Percentiles rank a stretch among this genome's conserved stretches.
These are phyloP conservation scores for Apotomis capreana DNA, from an alignment of 2,888 invertebrate genomes.

Conservation along the genomic window DNA sequence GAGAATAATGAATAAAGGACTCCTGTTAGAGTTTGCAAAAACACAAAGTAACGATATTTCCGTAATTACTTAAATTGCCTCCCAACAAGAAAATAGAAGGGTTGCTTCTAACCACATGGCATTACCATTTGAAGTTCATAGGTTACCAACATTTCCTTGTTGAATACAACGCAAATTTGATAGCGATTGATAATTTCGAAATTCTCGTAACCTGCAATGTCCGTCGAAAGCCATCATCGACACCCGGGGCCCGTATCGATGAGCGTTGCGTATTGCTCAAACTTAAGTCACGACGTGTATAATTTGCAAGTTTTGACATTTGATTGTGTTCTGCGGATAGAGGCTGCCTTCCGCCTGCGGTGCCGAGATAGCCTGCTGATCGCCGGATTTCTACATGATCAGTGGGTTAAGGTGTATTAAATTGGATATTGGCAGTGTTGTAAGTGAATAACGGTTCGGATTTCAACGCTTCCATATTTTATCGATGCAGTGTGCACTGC, in stretches of 20 bases:
- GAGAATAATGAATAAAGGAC: neutral
- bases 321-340: conserved; percentile 52
- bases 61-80: conserved; percentile 20
- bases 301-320: conserved; percentile 78
- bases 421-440: conserved; percentile 24
- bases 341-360: conserved; percentile 40
- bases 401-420: conserved; percentile 30
- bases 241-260: conserved; percentile 56
- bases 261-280: conserved; percentile 72
- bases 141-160: conserved; percentile 38
- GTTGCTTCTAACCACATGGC: conserved; percentile 12
- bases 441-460: conserved; percentile 18
- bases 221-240: conserved; percentile 47
- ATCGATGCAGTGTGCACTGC: no score
- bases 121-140: conserved; percentile 34
- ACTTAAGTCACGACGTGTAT: conserved; percentile 74
- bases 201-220: conserved; percentile 36
- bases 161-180: conserved; percentile 40
- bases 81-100: conserved; percentile 7
- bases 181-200: conserved; percentile 41
- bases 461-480: no score
- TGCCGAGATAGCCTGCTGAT: conserved; percentile 34
- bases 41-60: conserved; percentile 4
- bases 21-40: neutral
- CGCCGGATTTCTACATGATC: conserved; percentile 40